A percentile compares a stretch with the other conserved stretches of the same genome.
phyloP scores from a whole-genome alignment of 1,140 invertebrate genomes.

The Pogonomyrmex barbatus region DNA sequence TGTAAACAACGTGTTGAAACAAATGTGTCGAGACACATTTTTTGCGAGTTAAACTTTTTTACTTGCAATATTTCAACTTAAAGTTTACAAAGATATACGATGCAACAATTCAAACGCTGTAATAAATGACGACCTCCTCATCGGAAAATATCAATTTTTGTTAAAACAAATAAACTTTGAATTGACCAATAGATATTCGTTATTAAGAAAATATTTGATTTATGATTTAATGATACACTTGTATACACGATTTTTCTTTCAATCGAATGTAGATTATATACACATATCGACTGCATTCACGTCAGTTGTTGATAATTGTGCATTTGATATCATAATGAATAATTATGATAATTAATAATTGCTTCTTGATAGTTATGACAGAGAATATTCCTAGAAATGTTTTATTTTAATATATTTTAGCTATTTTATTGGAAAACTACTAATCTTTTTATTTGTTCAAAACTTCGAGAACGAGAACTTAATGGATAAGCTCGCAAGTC shows the following conservation, averaged over 20 bases:
- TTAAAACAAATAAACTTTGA: not conserved
- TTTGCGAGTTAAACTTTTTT: not conserved
- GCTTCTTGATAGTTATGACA: not conserved
- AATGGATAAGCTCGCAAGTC: not conserved
- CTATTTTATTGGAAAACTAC: not conserved
- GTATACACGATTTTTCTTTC: not conserved
- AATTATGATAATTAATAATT: not conserved
- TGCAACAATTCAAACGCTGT: not conserved
- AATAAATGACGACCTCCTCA: not conserved
- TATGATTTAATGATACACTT: not conserved
- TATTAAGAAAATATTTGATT: not conserved
- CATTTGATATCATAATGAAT: not conserved
- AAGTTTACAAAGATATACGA: not conserved
- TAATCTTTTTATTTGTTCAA: not conserved
- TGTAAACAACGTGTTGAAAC: not conserved
- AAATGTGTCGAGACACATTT: not conserved
- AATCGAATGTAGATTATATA: conserved; percentile 19
- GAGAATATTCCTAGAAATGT: not conserved
- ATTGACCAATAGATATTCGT: not conserved
- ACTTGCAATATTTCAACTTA: not conserved
- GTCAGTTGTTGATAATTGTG: not conserved
- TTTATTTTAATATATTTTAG: not conserved
- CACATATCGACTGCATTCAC: not conserved
- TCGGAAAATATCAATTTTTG: not conserved
- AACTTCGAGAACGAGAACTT: not conserved